Percentiles rank a stretch among this genome's conserved stretches.
Conservation (phyloP, 2,888 invertebrate genomes). For the Aproaerema taeniolella region DNA sequence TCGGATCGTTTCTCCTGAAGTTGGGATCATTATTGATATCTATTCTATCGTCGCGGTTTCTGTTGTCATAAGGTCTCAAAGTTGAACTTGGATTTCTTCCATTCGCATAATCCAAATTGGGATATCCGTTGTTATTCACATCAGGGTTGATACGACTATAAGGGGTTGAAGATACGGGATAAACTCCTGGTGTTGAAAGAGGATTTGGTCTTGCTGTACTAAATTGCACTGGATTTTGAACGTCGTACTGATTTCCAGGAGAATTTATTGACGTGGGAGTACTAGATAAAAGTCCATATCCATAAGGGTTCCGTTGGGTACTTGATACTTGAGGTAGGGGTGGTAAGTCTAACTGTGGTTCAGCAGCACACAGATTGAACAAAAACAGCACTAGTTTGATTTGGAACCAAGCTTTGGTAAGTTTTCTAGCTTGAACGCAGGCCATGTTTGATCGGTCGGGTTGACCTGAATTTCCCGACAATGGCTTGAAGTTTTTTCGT, state of each 20-base stretch:
- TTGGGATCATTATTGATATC: conserved; percentile 66
- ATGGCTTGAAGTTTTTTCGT: conserved; percentile 26
- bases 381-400: conserved; percentile 35
- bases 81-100: conserved; percentile 51
- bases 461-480: conserved; percentile 22
- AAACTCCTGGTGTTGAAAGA: conserved; percentile 43
- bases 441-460: conserved; percentile 49
- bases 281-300: conserved; percentile 54
- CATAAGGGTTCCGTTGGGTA: conserved; percentile 48
- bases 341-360: conserved; percentile 76
- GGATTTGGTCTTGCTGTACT: conserved; percentile 47
- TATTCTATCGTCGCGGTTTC: conserved; percentile 60
- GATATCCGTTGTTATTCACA: conserved; percentile 66
- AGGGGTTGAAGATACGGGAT: conserved; percentile 56
- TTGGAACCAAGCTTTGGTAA: conserved; percentile 40
- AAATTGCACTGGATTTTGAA: conserved; percentile 44
- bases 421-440: conserved; percentile 40
- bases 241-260: conserved; percentile 59
- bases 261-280: conserved; percentile 55
- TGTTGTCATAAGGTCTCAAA: conserved; percentile 44
- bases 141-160: conserved; percentile 58
- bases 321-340: conserved; percentile 54
- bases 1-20: conserved; percentile 68
- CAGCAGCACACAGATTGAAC: conserved; percentile 28
- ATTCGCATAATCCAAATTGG: conserved; percentile 48